Evolutionary conservation across 2,113 vertebrate species (phyloP).

Genomic region (Plecotus auritus): DNA sequence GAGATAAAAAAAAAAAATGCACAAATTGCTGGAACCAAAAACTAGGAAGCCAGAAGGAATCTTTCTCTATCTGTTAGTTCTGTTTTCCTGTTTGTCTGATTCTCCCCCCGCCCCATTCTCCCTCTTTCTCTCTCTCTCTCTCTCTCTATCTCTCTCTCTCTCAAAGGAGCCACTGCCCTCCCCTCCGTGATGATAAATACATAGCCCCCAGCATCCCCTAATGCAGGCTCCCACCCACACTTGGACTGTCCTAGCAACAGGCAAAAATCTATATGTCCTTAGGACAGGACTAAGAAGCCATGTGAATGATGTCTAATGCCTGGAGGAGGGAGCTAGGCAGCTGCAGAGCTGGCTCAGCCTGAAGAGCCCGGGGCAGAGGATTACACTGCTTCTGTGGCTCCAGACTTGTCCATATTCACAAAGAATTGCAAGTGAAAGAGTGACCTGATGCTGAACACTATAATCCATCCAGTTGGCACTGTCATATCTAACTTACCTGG

Average conservation of each 20-base stretch:
- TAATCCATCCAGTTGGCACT: slow-evolving; percentile 72
- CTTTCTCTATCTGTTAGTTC: background rate
- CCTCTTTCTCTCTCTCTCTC: background rate
- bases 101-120: background rate
- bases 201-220: background rate
- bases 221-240: background rate
- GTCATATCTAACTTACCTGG: slow-evolving; percentile 73
- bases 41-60: background rate
- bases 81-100: background rate
- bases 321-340: slow-evolving; percentile 11
- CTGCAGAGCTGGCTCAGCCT: slow-evolving; percentile 22
- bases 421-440: slow-evolving; percentile 68
- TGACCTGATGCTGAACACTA: slow-evolving; percentile 66
- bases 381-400: slow-evolving; percentile 62
- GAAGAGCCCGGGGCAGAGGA: slow-evolving; percentile 29
- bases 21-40: background rate
- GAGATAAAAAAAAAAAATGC: background rate
- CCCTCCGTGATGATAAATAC: background rate
- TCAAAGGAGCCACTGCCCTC: background rate
- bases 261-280: background rate
- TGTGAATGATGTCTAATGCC: background rate
- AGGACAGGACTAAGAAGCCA: background rate
- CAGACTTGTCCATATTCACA: slow-evolving; percentile 67
- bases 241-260: slow-evolving; percentile 9
- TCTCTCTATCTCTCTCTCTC: too few species aligned